phyloP scores from a whole-genome alignment of 1,140 invertebrate species.

The Drosophila novamexicana region DNA sequence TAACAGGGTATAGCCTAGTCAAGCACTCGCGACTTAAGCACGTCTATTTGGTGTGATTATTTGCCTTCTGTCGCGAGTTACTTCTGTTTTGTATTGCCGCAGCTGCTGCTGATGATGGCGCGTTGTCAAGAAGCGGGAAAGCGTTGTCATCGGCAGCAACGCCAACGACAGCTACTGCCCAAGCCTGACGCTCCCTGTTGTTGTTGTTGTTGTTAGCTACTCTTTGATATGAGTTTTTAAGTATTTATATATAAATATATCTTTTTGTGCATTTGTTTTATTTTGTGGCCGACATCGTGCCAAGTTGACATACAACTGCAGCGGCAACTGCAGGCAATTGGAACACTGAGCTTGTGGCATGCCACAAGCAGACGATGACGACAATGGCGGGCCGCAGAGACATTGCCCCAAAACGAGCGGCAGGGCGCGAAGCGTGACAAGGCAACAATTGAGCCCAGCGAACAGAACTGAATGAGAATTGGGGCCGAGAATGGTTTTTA shows the following conservation, averaged over 20 bases:
- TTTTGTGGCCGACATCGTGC: slow-evolving; percentile 21
- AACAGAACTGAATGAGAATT: slow-evolving; percentile 24
- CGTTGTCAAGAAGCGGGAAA: slow-evolving; percentile 22
- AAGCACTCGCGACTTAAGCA: background rate
- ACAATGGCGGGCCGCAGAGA: slow-evolving; percentile 21
- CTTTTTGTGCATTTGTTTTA: slow-evolving; percentile 13
- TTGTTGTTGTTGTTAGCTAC: slow-evolving; percentile 18
- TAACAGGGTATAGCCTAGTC: background rate
- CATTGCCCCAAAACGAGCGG: slow-evolving; percentile 15
- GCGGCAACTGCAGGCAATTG: slow-evolving; percentile 40
- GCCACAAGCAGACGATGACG: slow-evolving; percentile 50
- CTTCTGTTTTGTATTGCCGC: slow-evolving; percentile 31
- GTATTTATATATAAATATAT: slow-evolving; percentile 39
- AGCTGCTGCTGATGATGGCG: background rate
- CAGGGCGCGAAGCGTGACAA: slow-evolving; percentile 10
- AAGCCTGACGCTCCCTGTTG: background rate
- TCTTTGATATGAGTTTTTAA: slow-evolving; percentile 24
- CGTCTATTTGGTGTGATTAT: background rate
- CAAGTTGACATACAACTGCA: slow-evolving; percentile 31
- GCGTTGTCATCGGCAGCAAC: slow-evolving; percentile 14
- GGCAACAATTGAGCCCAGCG: background rate
- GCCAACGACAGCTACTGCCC: slow-evolving; percentile 23
- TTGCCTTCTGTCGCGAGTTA: slow-evolving; percentile 27
- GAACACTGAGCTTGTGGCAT: slow-evolving; percentile 38
- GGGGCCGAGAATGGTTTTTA: slow-evolving; percentile 25